phyloP scores from a whole-genome alignment of 2,113 vertebrate species.

The Protomyctophum bolini region DNA sequence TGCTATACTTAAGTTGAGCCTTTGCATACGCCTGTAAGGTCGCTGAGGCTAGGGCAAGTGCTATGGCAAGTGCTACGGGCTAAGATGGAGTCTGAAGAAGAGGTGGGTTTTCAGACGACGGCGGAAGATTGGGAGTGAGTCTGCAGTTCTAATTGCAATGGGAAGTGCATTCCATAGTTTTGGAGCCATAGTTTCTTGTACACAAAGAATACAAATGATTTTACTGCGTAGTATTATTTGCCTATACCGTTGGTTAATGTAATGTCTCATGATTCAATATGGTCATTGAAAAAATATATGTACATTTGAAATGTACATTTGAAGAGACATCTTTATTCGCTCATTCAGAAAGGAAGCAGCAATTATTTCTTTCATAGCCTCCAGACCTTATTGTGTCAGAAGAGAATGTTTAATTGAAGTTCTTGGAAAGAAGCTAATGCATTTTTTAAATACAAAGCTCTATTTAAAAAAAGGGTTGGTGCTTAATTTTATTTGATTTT shows the following conservation, averaged over 20 bases:
- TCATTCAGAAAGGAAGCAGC: slow-evolving; percentile 7
- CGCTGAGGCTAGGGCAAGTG: too few relatives aligned
- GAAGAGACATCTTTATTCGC: background rate
- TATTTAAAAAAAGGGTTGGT: slow-evolving; percentile 35
- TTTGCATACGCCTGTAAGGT: too few relatives aligned
- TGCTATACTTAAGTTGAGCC: too few relatives aligned
- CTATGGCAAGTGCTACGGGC: too few relatives aligned
- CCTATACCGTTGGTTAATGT: background rate
- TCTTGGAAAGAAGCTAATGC: slow-evolving; percentile 43
- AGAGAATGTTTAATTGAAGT: slow-evolving; percentile 51
- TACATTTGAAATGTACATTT: slow-evolving; percentile 9
- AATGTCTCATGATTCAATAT: background rate
- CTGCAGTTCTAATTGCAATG: too few relatives aligned
- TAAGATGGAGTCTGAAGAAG: too few relatives aligned
- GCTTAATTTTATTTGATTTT: slow-evolving; percentile 29
- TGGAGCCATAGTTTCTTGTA: too few relatives aligned
- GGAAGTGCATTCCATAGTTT: too few relatives aligned
- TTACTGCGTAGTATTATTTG: too few relatives aligned
- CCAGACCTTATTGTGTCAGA: slow-evolving; percentile 46
- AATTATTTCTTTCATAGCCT: slow-evolving; percentile 21
- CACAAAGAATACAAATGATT: too few relatives aligned
- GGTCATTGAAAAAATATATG: background rate
- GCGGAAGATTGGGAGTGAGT: too few relatives aligned
- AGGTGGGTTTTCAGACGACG: too few relatives aligned
- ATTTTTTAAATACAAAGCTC: slow-evolving; percentile 18